Percentiles rank a stretch among this genome's conserved stretches.
Conservation (phyloP, 1,140 invertebrate species). For the Drosophila chauvacae region DNA sequence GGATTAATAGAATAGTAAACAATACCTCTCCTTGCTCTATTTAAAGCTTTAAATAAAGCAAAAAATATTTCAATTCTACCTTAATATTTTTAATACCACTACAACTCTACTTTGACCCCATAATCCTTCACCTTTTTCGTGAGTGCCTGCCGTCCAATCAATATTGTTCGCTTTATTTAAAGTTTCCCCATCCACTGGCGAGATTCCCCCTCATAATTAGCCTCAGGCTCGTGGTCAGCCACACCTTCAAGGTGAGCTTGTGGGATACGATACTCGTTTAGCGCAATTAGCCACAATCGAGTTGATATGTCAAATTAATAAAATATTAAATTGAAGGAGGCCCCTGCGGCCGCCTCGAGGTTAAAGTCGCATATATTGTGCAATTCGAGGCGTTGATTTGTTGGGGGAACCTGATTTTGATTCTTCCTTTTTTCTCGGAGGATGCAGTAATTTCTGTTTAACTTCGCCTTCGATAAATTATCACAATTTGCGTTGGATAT, state of each 20-base stretch:
- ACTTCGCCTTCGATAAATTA: slow-evolving; percentile 81
- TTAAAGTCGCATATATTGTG: slow-evolving; percentile 68
- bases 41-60: not conserved
- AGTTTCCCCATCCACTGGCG: slow-evolving; percentile 1
- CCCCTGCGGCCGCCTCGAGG: slow-evolving; percentile 50
- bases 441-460: slow-evolving; percentile 73
- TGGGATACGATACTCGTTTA: slow-evolving; percentile 61
- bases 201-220: slow-evolving; percentile 46
- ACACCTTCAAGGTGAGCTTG: slow-evolving; percentile 55
- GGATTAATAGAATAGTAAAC: no score
- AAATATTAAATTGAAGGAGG: slow-evolving; percentile 73
- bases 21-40: not conserved
- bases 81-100: not conserved
- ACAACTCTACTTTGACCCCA: not conserved
- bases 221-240: slow-evolving; percentile 37
- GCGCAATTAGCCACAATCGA: slow-evolving; percentile 83
- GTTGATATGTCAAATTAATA: slow-evolving; percentile 82
- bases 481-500: slow-evolving; percentile 81
- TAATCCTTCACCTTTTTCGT: slow-evolving; percentile 8
- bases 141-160: slow-evolving; percentile 13
- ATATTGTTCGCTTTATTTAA: slow-evolving; percentile 7
- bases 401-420: slow-evolving; percentile 29
- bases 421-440: not conserved
- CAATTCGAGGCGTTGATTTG: slow-evolving; percentile 79
- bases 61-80: not conserved